These are phyloP conservation scores for Pseudachorutes palmiensis DNA, from an alignment of 1,140 invertebrate species.

Conservation along the genomic window DNA sequence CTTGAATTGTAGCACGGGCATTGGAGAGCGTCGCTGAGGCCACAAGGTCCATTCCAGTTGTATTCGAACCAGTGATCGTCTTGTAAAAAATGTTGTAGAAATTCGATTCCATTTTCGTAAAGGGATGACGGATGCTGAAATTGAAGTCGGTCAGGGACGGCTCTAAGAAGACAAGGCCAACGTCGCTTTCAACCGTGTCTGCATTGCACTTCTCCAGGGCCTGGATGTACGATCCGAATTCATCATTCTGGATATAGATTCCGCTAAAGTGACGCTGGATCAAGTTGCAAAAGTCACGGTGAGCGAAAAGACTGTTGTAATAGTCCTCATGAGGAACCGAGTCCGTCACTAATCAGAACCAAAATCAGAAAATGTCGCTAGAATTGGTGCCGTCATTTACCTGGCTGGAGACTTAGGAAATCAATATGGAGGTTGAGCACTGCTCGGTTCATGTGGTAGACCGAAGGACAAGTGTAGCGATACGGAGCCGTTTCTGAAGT, in stretches of 20 bases:
- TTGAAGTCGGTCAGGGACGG: conserved; percentile 10
- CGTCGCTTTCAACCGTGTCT: background rate
- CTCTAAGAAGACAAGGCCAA: background rate
- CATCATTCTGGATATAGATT: conserved; percentile 12
- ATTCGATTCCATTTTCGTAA: conserved; percentile 36
- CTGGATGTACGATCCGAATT: conserved; percentile 17
- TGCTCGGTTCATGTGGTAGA: conserved; percentile 34
- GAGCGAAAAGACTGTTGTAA: background rate
- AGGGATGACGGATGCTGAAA: conserved; percentile 26
- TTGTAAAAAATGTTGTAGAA: conserved; percentile 35
- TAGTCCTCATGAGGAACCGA: background rate
- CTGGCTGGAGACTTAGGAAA: conserved; percentile 29
- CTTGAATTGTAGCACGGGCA: conserved; percentile 29
- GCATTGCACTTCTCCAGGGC: conserved; percentile 17
- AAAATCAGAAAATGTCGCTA: conserved; percentile 1
- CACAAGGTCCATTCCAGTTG: conserved; percentile 14
- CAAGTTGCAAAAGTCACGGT: conserved; percentile 22
- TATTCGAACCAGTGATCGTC: conserved; percentile 1
- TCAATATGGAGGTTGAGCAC: conserved; percentile 33
- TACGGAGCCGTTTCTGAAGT: conserved; percentile 26
- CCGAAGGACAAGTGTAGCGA: conserved; percentile 28
- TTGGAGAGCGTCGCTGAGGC: conserved; percentile 33
- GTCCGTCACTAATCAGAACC: background rate
- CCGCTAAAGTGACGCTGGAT: conserved; percentile 32
- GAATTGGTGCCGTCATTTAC: background rate